phyloP scores from a whole-genome alignment of 2,888 invertebrate species.

The Lymantria dispar region DNA sequence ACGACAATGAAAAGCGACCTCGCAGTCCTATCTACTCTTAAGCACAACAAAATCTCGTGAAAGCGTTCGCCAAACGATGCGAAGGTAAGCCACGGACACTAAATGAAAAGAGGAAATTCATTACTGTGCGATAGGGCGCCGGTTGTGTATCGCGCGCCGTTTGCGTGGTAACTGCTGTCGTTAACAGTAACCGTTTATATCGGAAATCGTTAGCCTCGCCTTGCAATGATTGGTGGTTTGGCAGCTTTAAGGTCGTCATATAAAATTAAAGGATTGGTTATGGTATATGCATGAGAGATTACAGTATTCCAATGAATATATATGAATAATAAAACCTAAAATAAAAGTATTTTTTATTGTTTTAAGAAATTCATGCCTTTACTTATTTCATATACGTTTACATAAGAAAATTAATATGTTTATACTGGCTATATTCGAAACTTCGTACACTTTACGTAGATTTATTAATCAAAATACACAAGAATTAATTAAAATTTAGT shows the following conservation, averaged over 20 bases:
- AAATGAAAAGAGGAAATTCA: constrained; percentile 66
- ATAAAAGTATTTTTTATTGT: background rate
- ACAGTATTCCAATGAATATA: background rate
- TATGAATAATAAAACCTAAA: background rate
- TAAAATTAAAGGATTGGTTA: constrained; percentile 35
- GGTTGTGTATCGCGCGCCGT: constrained; percentile 51
- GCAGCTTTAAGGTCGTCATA: constrained; percentile 40
- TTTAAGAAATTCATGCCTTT: too few species aligned
- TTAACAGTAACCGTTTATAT: constrained; percentile 59
- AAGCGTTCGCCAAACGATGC: constrained; percentile 25
- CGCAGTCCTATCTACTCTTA: constrained; percentile 23
- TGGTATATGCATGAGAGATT: constrained; percentile 12
- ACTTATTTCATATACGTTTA: too few species aligned
- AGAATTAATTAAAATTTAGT: too few species aligned
- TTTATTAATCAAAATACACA: too few species aligned
- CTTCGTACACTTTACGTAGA: too few species aligned
- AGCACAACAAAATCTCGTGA: constrained; percentile 26
- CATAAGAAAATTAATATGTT: too few species aligned
- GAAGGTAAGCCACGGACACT: constrained; percentile 44
- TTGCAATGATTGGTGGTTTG: constrained; percentile 64
- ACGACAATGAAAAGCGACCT: constrained; percentile 1
- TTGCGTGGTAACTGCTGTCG: constrained; percentile 53
- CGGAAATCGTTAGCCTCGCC: constrained; percentile 65
- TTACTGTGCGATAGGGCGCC: constrained; percentile 47
- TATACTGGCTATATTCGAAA: too few species aligned